Conservation (phyloP, 2,888 invertebrate genomes). For the Amphiduros pacificus region DNA sequence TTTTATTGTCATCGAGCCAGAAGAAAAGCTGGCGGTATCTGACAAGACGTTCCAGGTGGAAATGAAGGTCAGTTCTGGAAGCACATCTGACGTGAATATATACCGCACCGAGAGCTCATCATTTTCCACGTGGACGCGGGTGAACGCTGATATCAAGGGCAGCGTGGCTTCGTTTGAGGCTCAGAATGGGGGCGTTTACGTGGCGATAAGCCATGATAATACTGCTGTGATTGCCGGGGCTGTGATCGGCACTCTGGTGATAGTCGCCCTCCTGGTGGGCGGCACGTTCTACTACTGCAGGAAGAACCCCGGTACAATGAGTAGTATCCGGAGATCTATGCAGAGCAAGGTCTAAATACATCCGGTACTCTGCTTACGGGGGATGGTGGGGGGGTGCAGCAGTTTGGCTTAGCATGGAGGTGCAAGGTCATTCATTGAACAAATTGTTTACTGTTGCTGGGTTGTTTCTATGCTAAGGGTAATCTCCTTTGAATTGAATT, state of each 20-base stretch:
- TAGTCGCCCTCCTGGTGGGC: constrained; percentile 37
- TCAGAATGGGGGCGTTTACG: constrained; percentile 46
- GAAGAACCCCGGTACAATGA: constrained; percentile 36
- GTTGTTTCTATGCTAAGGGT: no score
- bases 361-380: neutral
- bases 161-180: constrained; percentile 38
- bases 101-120: constrained; percentile 36
- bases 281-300: constrained; percentile 42
- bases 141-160: constrained; percentile 36
- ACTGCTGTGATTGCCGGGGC: constrained; percentile 45
- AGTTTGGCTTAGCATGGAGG: neutral
- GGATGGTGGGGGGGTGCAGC: constrained; percentile 1
- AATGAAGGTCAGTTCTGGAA: constrained; percentile 28
- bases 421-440: neutral
- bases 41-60: constrained; percentile 32
- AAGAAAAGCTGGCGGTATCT: constrained; percentile 33
- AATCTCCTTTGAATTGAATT: no score
- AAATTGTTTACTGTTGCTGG: neutral
- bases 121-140: constrained; percentile 43
- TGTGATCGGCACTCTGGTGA: constrained; percentile 35
- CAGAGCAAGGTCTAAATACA: constrained; percentile 13
- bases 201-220: constrained; percentile 36
- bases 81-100: constrained; percentile 23
- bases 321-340: constrained; percentile 11
- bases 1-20: constrained; percentile 43